These are phyloP conservation scores for Orius insidiosus DNA, from an alignment of 1,140 invertebrate genomes.

Conservation along the genomic window DNA sequence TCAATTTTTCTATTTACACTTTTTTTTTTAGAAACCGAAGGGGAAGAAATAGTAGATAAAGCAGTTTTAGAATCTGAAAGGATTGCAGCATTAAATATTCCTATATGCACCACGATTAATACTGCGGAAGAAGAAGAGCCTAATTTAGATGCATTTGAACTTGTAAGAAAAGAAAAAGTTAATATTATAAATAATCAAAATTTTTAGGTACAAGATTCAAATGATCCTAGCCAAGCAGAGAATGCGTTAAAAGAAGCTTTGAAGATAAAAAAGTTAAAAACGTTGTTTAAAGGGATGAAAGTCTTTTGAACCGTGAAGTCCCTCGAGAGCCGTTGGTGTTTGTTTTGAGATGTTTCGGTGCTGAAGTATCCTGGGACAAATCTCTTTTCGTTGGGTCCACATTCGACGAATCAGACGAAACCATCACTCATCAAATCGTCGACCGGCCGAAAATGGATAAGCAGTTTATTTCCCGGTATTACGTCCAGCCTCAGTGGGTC, in stretches of 20 bases:
- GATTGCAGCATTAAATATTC: slow-evolving; percentile 66
- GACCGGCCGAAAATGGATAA: slow-evolving; percentile 71
- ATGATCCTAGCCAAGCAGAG: slow-evolving; percentile 30
- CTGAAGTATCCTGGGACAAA: slow-evolving; percentile 92
- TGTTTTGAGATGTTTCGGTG: slow-evolving; percentile 72
- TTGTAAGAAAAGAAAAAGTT: slow-evolving; percentile 10
- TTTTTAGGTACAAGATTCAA: slow-evolving; percentile 4
- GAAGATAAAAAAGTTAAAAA: slow-evolving; percentile 56
- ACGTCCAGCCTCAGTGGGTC: slow-evolving; percentile 98
- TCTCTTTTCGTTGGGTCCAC: slow-evolving; percentile 68
- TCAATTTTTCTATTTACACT: neutral
- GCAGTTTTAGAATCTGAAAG: slow-evolving; percentile 56
- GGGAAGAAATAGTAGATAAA: slow-evolving; percentile 48
- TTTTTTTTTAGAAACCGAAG: slow-evolving; percentile 8
- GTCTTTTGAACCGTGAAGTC: slow-evolving; percentile 91
- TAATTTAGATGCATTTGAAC: slow-evolving; percentile 29
- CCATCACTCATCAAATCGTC: slow-evolving; percentile 94
- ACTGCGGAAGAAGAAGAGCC: slow-evolving; percentile 37
- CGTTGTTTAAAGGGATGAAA: slow-evolving; percentile 79
- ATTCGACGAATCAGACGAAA: slow-evolving; percentile 77
- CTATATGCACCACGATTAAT: slow-evolving; percentile 35
- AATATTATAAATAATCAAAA: no score
- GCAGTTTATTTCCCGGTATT: slow-evolving; percentile 79
- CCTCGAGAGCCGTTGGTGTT: slow-evolving; percentile 70
- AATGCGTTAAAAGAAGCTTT: slow-evolving; percentile 60